Percentiles rank a stretch among this genome's conserved stretches.
phyloP scores from a whole-genome alignment of 2,113 vertebrate species.

The Bagarius yarrelli region DNA sequence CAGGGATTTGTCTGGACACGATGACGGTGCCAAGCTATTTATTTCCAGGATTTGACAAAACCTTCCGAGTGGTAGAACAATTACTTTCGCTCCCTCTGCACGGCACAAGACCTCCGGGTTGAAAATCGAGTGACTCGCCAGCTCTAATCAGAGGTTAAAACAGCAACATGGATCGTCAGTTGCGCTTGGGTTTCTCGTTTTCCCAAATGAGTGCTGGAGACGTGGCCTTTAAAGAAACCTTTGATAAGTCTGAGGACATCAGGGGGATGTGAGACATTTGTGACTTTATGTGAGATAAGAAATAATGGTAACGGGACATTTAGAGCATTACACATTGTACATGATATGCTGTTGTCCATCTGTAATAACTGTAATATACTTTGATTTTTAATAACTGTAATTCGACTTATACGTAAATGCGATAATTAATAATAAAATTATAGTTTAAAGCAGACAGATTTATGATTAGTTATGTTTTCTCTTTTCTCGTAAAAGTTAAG shows the following conservation, averaged over 20 bases:
- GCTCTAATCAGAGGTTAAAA: conserved; percentile 73
- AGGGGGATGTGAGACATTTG: conserved; percentile 23
- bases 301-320: background rate
- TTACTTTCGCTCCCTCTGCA: conserved; percentile 68
- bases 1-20: conserved; percentile 61
- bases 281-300: background rate
- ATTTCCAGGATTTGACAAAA: conserved; percentile 71
- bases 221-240: conserved; percentile 37
- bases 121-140: conserved; percentile 66
- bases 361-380: background rate
- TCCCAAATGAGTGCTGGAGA: conserved; percentile 26
- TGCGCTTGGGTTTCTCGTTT: conserved; percentile 19
- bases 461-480: too few relatives aligned
- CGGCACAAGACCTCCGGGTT: conserved; percentile 57
- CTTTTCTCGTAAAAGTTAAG: background rate
- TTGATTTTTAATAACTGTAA: background rate
- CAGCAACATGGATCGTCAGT: conserved; percentile 55
- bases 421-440: too few relatives aligned
- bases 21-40: conserved; percentile 66
- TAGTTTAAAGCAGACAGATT: too few relatives aligned
- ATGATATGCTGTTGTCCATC: background rate
- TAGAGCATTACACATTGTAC: background rate
- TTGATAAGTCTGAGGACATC: conserved; percentile 36
- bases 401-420: background rate
- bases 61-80: conserved; percentile 66